phyloP scores from a whole-genome alignment of 1,140 invertebrate genomes.

The Rhopalosiphum padi region DNA sequence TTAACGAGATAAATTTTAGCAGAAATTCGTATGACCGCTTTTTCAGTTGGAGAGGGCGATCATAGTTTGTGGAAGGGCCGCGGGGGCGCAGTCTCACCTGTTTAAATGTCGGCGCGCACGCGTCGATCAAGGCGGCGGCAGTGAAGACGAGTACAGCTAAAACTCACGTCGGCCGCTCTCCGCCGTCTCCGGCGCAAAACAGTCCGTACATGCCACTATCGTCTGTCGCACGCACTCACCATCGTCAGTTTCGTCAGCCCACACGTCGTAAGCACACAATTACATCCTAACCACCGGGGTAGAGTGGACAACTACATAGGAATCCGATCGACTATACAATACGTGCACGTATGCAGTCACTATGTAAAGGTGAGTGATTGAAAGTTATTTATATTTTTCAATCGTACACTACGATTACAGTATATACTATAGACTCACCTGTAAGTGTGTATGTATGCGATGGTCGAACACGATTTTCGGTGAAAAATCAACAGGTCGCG shows the following conservation, averaged over 20 bases:
- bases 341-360: neutral
- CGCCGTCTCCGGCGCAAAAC: neutral
- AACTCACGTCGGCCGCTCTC: neutral
- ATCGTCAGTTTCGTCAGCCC: neutral
- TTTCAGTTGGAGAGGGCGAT: neutral
- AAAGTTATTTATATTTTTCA: neutral
- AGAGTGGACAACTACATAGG: neutral
- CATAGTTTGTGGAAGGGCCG: conserved; percentile 3
- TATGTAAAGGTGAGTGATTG: neutral
- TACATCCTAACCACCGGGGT: neutral
- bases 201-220: neutral
- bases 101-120: conserved; percentile 11
- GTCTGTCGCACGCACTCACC: neutral
- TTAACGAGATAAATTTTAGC: neutral
- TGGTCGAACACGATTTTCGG: neutral
- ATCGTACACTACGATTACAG: neutral
- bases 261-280: neutral
- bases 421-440: neutral
- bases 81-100: conserved; percentile 21
- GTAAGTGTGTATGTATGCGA: neutral
- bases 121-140: neutral
- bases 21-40: neutral
- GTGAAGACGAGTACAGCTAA: conserved; percentile 1
- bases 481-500: neutral
- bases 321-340: neutral